A percentile compares a stretch with the other conserved stretches of the same genome.
These are phyloP conservation scores for Trachelipus rathkii DNA, from an alignment of 1,140 invertebrate species.

Conservation along the genomic window DNA sequence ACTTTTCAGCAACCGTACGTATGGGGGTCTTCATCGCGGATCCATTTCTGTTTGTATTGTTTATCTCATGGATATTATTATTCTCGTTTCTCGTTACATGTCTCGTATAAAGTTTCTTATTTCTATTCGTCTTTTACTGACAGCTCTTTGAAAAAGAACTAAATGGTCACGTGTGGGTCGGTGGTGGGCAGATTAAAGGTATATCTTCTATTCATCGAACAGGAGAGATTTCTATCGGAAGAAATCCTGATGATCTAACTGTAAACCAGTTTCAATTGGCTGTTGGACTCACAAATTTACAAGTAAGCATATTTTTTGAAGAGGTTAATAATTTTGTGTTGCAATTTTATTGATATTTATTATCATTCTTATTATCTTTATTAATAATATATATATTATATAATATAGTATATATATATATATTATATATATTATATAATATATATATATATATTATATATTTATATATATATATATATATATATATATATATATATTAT, in stretches of 20 bases:
- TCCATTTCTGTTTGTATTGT: not conserved
- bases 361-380: not conserved
- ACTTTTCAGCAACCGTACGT: conserved; percentile 20
- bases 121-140: not conserved
- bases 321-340: not conserved
- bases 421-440: no score
- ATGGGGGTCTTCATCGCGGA: not conserved
- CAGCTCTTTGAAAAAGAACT: conserved; percentile 19
- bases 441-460: no score
- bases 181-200: conserved; percentile 5
- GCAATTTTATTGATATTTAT: not conserved
- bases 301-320: not conserved
- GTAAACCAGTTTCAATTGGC: no score
- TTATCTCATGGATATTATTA: not conserved
- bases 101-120: not conserved
- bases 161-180: conserved; percentile 22
- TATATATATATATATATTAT: no score
- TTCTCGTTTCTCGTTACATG: not conserved
- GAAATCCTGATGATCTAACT: no score
- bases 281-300: conserved; percentile 18
- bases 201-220: conserved; percentile 23
- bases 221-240: not conserved
- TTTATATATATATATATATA: no score
- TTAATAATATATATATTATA: no score
- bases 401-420: no score